Evolutionary conservation across 2,797 vertebrate species (phyloP), one percentile per base, ranked within the genome.

Genomic region (Pseudochromis fuscus): DNA sequence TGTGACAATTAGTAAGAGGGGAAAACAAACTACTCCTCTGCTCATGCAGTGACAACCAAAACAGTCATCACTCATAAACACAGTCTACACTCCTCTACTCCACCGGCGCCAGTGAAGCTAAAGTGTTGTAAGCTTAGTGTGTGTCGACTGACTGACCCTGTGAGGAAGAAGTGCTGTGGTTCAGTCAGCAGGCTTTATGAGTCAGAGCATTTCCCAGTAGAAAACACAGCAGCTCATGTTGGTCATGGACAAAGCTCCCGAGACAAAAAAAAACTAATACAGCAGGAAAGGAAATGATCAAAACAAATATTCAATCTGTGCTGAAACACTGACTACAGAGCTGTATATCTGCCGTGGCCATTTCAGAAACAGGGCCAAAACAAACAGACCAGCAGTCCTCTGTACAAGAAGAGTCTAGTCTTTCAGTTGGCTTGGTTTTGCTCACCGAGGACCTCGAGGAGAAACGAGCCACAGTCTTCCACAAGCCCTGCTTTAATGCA

Each of bases 401-500:
- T 0, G 4, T 28, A 65, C 64, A 61, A 73, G n/a, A 87, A 84
- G 82, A 82, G 53, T 74, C 64, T 71, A 84, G 75, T 84, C 67
- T 88, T 82, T 72, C 70, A 81, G 48, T 70, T 52, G 35, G 50
- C 44, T 71, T 66, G 35, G n/a, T 71, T 55, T 71, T 44, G 24
- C 67, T 70, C 63, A 60, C 64, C 9, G 42, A 76, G 53, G 50
- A 67, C 35, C 27, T 60, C 19, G 33, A 76, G 35, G 62, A 67
- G 52, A 74, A 75, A 72, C 33, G 64, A 61, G 77, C 51, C 72
- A 72, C 65, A 70, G 72, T 64, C 58, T 57, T 63, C 73, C 51
- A 81, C 65, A 87, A 75, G 70, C 72, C 60, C 70, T 72, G 77
- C 81, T 88, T 84, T 80, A 77, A 69, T 67, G 59, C 64, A 55